A percentile compares a stretch with the other conserved stretches of the same genome.
Conservation (phyloP, 2,888 invertebrate genomes). For the Trilocha varians region DNA sequence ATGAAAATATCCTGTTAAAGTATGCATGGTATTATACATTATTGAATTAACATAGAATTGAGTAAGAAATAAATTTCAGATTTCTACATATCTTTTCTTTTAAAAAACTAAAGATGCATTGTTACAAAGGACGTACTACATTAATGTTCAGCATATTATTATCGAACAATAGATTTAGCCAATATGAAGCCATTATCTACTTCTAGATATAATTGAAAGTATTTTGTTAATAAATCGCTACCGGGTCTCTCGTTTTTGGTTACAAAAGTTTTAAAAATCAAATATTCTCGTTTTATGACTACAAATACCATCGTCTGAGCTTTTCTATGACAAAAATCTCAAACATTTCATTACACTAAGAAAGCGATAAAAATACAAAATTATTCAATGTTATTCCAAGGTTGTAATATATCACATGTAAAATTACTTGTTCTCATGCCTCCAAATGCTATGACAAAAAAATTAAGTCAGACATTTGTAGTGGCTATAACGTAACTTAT, state of each 20-base stretch:
- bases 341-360: background rate
- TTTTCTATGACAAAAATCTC: background rate
- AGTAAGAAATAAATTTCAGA: too few relatives aligned
- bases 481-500: background rate
- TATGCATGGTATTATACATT: too few relatives aligned
- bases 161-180: background rate
- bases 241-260: background rate
- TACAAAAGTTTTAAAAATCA: too few relatives aligned
- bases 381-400: background rate
- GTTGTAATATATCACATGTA: background rate
- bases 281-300: background rate
- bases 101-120: too few relatives aligned
- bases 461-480: background rate
- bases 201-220: background rate
- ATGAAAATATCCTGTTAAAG: too few relatives aligned
- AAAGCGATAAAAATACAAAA: background rate
- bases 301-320: background rate
- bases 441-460: background rate
- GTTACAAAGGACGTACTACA: too few relatives aligned
- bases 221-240: background rate
- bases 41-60: too few relatives aligned
- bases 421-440: background rate
- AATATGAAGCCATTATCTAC: background rate
- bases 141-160: too few relatives aligned
- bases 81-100: too few relatives aligned